phyloP scores from a whole-genome alignment of 1,140 invertebrate species.

The Drosophila pseudoobscura region DNA sequence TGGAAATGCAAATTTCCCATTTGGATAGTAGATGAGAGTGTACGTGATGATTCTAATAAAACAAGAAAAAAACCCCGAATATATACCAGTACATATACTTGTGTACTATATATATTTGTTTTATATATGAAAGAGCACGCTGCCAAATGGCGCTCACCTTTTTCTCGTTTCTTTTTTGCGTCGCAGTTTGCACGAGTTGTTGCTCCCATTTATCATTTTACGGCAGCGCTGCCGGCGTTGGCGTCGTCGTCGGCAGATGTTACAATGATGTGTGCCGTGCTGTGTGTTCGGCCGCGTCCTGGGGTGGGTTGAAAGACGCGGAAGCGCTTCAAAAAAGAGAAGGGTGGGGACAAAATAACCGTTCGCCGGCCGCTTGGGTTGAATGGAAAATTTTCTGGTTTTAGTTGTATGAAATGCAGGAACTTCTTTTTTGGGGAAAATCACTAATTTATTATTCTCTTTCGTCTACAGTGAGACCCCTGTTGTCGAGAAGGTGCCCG shows the following conservation, averaged over 20 bases:
- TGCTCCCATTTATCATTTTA: slow-evolving; percentile 73
- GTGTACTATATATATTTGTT: slow-evolving; percentile 9
- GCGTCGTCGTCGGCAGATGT: slow-evolving; percentile 59
- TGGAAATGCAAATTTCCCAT: no score
- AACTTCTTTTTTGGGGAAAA: slow-evolving; percentile 1
- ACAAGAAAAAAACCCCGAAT: background rate
- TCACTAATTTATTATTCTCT: background rate
- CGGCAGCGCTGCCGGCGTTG: slow-evolving; percentile 25
- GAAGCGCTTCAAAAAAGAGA: slow-evolving; percentile 13
- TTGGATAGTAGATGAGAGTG: no score
- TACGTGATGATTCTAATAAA: no score
- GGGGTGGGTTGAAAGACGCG: slow-evolving; percentile 46
- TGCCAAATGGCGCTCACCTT: slow-evolving; percentile 66
- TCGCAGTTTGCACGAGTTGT: slow-evolving; percentile 76
- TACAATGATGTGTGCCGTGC: slow-evolving; percentile 29
- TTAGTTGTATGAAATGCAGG: slow-evolving; percentile 12
- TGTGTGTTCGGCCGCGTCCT: slow-evolving; percentile 22
- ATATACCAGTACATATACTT: slow-evolving; percentile 25
- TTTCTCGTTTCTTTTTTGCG: slow-evolving; percentile 64
- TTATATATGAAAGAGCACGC: slow-evolving; percentile 46
- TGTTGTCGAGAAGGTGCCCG: slow-evolving; percentile 79
- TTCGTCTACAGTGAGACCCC: slow-evolving; percentile 67
- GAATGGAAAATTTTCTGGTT: slow-evolving; percentile 18
- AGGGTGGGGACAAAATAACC: background rate
- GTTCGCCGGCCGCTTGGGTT: slow-evolving; percentile 22